These are phyloP conservation scores for Notodonta ziczac DNA, from an alignment of 2,888 invertebrate species.

Conservation along the genomic window DNA sequence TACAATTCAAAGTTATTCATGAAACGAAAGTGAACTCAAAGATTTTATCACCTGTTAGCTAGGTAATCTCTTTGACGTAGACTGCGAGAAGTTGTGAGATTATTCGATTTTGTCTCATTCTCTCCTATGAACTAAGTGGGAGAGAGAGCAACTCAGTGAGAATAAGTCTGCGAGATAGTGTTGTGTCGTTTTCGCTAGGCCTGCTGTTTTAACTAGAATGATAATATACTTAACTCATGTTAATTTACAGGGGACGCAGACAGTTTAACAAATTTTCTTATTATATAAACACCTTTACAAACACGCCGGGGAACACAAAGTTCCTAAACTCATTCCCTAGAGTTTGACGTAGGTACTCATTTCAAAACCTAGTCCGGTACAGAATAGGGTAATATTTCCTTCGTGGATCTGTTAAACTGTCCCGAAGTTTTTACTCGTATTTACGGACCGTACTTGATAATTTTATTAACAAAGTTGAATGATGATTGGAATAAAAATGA, in stretches of 20 bases:
- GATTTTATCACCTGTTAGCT: too few relatives aligned
- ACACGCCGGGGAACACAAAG: constrained; percentile 28
- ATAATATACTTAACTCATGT: background rate
- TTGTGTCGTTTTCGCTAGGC: too few relatives aligned
- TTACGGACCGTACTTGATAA: background rate
- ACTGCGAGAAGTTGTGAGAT: too few relatives aligned
- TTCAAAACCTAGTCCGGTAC: constrained; percentile 6
- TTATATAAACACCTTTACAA: constrained; percentile 16
- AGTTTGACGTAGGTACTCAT: too few relatives aligned
- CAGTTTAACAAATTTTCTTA: constrained; percentile 29
- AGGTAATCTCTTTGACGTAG: too few relatives aligned
- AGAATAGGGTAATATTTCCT: background rate
- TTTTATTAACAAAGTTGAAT: too few relatives aligned
- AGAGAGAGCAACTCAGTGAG: too few relatives aligned
- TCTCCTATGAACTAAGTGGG: too few relatives aligned
- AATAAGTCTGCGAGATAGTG: too few relatives aligned
- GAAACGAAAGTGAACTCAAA: background rate
- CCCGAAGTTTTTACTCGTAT: background rate
- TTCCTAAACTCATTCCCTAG: constrained; percentile 31
- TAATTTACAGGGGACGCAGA: constrained; percentile 7
- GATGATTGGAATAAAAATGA: too few relatives aligned
- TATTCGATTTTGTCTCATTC: too few relatives aligned
- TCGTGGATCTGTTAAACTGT: background rate
- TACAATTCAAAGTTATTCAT: too few relatives aligned
- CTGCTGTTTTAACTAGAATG: background rate